Conservation (phyloP, 2,113 vertebrate genomes). For the Chloebia gouldiae region DNA sequence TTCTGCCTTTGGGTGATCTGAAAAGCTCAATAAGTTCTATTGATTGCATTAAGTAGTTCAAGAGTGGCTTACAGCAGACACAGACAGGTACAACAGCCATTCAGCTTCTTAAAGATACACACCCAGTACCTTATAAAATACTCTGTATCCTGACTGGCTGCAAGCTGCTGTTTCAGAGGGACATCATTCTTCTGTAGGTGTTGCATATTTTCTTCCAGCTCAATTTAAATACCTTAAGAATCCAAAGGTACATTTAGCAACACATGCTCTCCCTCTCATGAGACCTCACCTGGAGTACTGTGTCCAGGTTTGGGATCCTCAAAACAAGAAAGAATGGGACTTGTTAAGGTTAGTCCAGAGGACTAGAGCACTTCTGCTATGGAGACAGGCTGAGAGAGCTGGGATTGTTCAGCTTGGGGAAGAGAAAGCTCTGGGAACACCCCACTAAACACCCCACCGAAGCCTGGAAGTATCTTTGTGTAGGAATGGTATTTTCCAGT, state of each 20-base stretch:
- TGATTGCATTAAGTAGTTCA: background rate
- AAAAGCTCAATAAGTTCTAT: background rate
- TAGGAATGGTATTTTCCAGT: background rate
- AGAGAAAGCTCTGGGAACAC: background rate
- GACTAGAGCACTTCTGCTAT: background rate
- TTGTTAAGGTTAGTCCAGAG: background rate
- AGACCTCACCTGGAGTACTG: background rate
- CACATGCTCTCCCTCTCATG: background rate
- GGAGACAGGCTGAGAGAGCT: background rate
- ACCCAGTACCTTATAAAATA: background rate
- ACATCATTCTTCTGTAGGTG: background rate
- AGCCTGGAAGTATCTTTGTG: background rate
- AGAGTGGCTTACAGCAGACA: background rate
- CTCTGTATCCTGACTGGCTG: background rate
- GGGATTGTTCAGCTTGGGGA: background rate
- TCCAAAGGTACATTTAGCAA: background rate
- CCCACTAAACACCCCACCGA: background rate
- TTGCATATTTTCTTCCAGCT: background rate
- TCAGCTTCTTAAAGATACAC: background rate
- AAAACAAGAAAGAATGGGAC: background rate
- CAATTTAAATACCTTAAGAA: background rate
- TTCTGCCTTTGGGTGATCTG: background rate
- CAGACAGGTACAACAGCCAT: background rate
- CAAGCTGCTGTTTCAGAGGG: background rate
- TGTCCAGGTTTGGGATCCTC: accelerated